These are phyloP conservation scores for Motacilla tschutschensis DNA, from an alignment of 2,113 vertebrate species.

Conservation along the genomic window DNA sequence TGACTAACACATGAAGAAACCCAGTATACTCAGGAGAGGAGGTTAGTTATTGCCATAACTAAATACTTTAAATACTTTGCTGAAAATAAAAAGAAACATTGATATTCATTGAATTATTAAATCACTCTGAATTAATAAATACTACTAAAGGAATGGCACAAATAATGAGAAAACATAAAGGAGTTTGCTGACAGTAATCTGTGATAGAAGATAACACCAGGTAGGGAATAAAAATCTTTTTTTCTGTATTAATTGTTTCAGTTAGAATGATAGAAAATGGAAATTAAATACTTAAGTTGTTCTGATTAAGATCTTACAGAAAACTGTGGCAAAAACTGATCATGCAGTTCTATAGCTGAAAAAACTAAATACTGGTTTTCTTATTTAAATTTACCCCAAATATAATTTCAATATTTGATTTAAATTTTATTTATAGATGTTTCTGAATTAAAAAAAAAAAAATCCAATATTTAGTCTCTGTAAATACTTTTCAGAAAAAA, in stretches of 20 bases:
- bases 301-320: background rate
- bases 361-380: background rate
- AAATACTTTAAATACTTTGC: background rate
- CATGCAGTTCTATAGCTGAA: background rate
- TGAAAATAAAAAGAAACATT: background rate
- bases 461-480: background rate
- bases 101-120: background rate
- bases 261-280: background rate
- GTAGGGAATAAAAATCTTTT: background rate
- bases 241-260: background rate
- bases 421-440: background rate
- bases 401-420: background rate
- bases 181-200: background rate
- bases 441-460: background rate
- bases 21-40: background rate
- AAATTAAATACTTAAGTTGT: background rate
- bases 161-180: background rate
- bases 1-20: background rate
- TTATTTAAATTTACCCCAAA: background rate
- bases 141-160: background rate
- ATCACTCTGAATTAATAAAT: background rate
- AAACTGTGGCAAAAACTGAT: background rate
- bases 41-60: background rate
- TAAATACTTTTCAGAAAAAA: background rate
- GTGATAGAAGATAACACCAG: background rate